Conservation (phyloP, 2,888 invertebrate species). For the Sphaeridia pumilis region DNA sequence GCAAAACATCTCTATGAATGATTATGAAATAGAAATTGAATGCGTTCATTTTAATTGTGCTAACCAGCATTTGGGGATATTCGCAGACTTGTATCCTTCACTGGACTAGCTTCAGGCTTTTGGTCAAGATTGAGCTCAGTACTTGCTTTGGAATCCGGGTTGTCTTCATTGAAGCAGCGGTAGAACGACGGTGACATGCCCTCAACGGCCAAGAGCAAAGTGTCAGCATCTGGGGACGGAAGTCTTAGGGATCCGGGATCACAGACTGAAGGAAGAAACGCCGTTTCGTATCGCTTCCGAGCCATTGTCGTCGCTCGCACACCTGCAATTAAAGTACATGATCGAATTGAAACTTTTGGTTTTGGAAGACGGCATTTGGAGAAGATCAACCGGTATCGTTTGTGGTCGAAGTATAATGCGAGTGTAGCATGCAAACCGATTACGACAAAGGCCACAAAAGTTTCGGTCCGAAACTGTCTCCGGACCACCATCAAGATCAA, state of each 20-base stretch:
- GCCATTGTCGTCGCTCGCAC: slow-evolving; percentile 22
- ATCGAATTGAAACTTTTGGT: not conserved
- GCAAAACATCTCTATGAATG: slow-evolving; percentile 16
- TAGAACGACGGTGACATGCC: slow-evolving; percentile 17
- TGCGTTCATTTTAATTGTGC: no score
- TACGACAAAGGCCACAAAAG: no score
- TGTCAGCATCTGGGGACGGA: slow-evolving; percentile 31
- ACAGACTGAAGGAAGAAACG: slow-evolving; percentile 30
- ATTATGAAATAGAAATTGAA: not conserved
- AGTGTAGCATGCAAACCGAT: no score
- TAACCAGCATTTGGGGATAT: no score
- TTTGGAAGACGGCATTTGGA: no score
- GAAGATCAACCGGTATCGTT: no score
- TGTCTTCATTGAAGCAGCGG: not conserved
- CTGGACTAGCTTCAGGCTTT: not conserved
- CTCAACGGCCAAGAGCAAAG: slow-evolving; percentile 27
- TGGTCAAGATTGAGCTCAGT: no score
- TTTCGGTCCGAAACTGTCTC: not conserved
- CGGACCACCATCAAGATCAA: not conserved
- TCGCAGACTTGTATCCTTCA: not conserved
- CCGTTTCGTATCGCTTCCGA: slow-evolving; percentile 36
- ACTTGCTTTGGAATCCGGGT: not conserved
- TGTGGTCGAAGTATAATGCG: no score
- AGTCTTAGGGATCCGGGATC: slow-evolving; percentile 5
- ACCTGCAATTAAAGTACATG: not conserved